Evolutionary conservation across 2,888 invertebrate genomes (phyloP).

Genomic region (Ennomos erosarius): DNA sequence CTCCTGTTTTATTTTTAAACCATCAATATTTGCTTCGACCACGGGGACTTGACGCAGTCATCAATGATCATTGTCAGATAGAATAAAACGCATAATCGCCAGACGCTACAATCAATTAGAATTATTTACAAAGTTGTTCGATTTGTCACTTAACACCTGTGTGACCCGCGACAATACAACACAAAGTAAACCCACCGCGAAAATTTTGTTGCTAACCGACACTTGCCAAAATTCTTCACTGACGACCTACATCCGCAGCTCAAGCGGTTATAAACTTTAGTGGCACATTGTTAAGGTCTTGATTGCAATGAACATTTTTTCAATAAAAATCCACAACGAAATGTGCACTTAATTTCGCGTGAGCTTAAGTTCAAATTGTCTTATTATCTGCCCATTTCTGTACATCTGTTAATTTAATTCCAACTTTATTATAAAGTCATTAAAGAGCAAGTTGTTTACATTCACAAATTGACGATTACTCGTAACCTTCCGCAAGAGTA

Average conservation of each 20-base stretch:
- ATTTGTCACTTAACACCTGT: conserved; percentile 4
- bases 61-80: too few relatives aligned
- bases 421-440: conserved; percentile 20
- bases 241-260: conserved; percentile 28
- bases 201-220: conserved; percentile 34
- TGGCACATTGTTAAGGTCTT: not conserved
- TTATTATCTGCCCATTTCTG: not conserved
- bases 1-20: too few relatives aligned
- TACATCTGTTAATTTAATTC: conserved; percentile 14
- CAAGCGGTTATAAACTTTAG: conserved; percentile 3
- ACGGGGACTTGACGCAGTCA: too few relatives aligned
- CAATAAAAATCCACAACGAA: conserved; percentile 6
- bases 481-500: conserved; percentile 64
- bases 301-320: not conserved
- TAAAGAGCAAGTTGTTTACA: conserved; percentile 30
- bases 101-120: too few relatives aligned
- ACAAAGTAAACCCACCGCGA: conserved; percentile 9
- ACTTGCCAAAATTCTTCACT: conserved; percentile 38
- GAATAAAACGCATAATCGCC: too few relatives aligned
- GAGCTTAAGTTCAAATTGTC: conserved; percentile 16
- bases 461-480: conserved; percentile 30
- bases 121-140: not conserved
- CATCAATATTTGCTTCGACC: too few relatives aligned
- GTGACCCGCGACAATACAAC: conserved; percentile 1
- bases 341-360: conserved; percentile 11